A percentile compares a stretch with the other conserved stretches of the same genome.
Conservation (phyloP, 2,797 vertebrate species). For the Squalus acanthias region DNA sequence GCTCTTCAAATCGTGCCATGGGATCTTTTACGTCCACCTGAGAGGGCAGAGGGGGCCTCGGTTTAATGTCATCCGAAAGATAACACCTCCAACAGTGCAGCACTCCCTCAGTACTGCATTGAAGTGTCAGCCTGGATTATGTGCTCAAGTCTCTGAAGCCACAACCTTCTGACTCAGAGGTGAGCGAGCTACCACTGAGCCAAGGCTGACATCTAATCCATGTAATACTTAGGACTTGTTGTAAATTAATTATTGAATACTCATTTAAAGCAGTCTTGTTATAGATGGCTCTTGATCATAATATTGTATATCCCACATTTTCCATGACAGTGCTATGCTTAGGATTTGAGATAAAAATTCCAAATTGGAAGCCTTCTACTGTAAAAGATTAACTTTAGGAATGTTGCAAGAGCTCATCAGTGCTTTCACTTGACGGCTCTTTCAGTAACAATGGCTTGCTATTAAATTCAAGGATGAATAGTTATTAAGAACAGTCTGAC, state of each 20-base stretch:
- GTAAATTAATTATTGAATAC: neutral
- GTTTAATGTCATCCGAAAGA: neutral
- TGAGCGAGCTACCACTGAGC: neutral
- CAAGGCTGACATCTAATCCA: neutral
- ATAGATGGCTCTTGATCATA: neutral
- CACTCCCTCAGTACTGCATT: neutral
- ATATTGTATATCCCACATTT: neutral
- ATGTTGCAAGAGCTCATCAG: too few species aligned
- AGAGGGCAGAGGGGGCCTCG: neutral
- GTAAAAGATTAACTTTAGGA: too few species aligned
- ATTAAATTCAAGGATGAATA: too few species aligned
- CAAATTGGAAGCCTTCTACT: neutral
- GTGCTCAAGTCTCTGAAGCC: neutral
- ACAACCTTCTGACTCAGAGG: neutral
- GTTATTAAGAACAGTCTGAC: neutral
- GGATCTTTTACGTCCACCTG: neutral
- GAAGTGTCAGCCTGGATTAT: neutral
- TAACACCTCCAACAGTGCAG: neutral
- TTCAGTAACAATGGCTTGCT: neutral
- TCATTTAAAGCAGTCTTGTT: neutral
- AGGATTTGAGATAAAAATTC: neutral
- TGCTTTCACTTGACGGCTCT: too few species aligned
- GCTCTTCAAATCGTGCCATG: neutral
- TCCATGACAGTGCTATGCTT: neutral
- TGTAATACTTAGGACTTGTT: neutral